These are phyloP conservation scores for Sinodicranocentrus sp. DNA, from an alignment of 2,888 invertebrate genomes.

Conservation along the genomic window DNA sequence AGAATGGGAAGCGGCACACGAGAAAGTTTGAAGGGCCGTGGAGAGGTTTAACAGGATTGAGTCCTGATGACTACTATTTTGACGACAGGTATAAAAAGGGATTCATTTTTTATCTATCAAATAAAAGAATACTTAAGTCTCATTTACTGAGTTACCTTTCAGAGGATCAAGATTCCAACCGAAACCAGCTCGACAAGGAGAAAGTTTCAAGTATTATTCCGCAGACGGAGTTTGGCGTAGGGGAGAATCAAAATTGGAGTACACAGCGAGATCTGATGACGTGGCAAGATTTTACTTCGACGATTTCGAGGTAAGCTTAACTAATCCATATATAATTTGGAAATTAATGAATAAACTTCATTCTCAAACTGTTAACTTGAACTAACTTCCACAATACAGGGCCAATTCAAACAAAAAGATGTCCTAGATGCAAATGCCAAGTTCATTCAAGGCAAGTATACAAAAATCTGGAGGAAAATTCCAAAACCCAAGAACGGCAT, in stretches of 20 bases:
- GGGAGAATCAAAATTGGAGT: not conserved
- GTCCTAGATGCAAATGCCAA: not conserved
- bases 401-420: constrained; percentile 54
- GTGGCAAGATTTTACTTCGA: constrained; percentile 53
- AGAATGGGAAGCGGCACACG: constrained; percentile 56
- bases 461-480: constrained; percentile 52
- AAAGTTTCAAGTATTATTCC: constrained; percentile 48
- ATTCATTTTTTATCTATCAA: no score
- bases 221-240: constrained; percentile 63
- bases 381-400: no score
- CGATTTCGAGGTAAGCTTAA: constrained; percentile 36
- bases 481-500: constrained; percentile 52
- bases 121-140: no score
- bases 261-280: constrained; percentile 12
- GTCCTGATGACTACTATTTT: constrained; percentile 50
- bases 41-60: constrained; percentile 52
- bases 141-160: no score
- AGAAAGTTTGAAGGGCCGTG: constrained; percentile 61
- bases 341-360: no score
- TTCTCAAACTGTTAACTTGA: no score
- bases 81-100: constrained; percentile 22
- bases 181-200: constrained; percentile 59
- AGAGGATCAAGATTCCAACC: constrained; percentile 20
- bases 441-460: constrained; percentile 46
- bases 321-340: no score